Base-by-base conservation (phyloP, 2,797 vertebrate genomes). In the Parambassis ranga region DNA sequence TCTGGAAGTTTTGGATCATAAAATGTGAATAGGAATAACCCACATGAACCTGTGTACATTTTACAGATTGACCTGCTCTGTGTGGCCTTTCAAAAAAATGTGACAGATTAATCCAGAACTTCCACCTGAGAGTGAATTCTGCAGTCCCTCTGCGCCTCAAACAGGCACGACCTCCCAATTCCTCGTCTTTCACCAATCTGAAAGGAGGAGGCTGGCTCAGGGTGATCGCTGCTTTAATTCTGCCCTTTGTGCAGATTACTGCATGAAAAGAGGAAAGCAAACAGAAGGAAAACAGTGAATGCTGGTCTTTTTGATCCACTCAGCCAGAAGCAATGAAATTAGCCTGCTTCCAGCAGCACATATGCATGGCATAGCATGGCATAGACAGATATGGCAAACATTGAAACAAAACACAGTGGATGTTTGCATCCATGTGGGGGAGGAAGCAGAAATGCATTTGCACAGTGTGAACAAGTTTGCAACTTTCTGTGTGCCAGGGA, bases 271-370 rank as follows among this genome's bases (percentile, higher is more conserved):
- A 35, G 27, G 66, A 77, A 57, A 75, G 72, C 70, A 64, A 83
- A 79, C 39, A 35, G 69, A 51, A 58, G 64, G 64, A 66, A 83
- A 81, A 75, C 60, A 64, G 44, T 32, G 41, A 82, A 75, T 71
- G 52, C 50, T 72, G 65, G 49, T 78, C 51, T 76, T 83, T 90
- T 87, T 86, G 73, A 91, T 87, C 80, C 79, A 78, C 47, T 83
- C 65, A 75, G 59, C 79, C 86, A 85, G 81, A 83, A 85, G 79
- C 67, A 83, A 85, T 81, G 42, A 67, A 84, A 87, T 87, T 76
- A 80, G 68, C 67, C 66, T 20, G 64, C 77, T 81, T 85, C 71
- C 28, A n/a, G 76, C 63, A 33, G 71, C 79, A 82, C 52, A 75
- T 62, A 74, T 78, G 79, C 79, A 81, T 39, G 30, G 53, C 43